These are phyloP conservation scores for Erannis defoliaria DNA, from an alignment of 2,888 invertebrate genomes.

Conservation along the genomic window DNA sequence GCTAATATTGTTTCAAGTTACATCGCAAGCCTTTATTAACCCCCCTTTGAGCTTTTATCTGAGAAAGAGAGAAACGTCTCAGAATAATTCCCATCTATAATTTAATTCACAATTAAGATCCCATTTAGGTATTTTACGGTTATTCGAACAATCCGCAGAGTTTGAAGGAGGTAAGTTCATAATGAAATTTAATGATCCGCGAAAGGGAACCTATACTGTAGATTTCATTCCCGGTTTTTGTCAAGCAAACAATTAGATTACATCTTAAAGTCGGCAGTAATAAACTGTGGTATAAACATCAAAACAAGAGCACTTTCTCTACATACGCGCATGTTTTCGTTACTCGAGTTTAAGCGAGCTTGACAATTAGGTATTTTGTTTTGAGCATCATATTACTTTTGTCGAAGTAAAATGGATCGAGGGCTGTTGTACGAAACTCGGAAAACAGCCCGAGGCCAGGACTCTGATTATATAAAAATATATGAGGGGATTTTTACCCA, in stretches of 20 bases:
- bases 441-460: slow-evolving; percentile 33
- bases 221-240: slow-evolving; percentile 41
- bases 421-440: slow-evolving; percentile 25
- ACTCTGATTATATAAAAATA: slow-evolving; percentile 35
- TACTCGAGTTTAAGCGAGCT: slow-evolving; percentile 18
- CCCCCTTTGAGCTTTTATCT: slow-evolving; percentile 37
- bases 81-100: slow-evolving; percentile 52
- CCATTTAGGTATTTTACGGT: slow-evolving; percentile 68
- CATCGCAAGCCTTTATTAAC: slow-evolving; percentile 42
- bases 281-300: slow-evolving; percentile 26
- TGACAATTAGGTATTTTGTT: slow-evolving; percentile 31
- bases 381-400: slow-evolving; percentile 29
- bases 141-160: slow-evolving; percentile 64
- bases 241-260: slow-evolving; percentile 33
- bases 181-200: slow-evolving; percentile 68
- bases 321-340: slow-evolving; percentile 13
- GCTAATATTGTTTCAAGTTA: slow-evolving; percentile 39
- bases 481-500: slow-evolving; percentile 27
- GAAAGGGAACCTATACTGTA: slow-evolving; percentile 52
- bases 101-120: slow-evolving; percentile 67
- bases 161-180: slow-evolving; percentile 62
- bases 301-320: slow-evolving; percentile 9
- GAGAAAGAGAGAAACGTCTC: slow-evolving; percentile 40
- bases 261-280: slow-evolving; percentile 20
- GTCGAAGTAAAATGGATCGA: slow-evolving; percentile 32